Conservation (phyloP, 1,140 invertebrate species). For the Limonius californicus region DNA sequence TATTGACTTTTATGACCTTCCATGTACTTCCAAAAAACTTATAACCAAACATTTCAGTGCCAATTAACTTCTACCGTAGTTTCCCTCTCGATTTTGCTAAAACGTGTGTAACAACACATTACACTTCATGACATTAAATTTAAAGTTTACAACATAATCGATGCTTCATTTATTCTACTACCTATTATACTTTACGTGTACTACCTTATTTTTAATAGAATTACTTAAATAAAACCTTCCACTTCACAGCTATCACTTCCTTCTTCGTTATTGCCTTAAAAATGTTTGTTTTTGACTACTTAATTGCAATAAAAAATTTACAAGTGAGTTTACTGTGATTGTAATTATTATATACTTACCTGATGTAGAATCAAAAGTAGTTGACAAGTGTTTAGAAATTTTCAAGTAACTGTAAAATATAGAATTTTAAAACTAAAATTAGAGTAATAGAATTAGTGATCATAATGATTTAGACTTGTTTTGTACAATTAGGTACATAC, state of each 20-base stretch:
- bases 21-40: too few relatives aligned
- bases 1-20: too few relatives aligned
- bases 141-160: too few relatives aligned
- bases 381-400: background rate
- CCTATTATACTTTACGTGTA: too few relatives aligned
- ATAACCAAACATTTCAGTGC: too few relatives aligned
- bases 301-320: constrained; percentile 17
- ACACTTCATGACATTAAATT: too few relatives aligned
- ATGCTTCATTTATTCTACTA: too few relatives aligned
- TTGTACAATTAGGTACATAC: background rate
- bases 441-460: background rate
- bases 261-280: background rate
- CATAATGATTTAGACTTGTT: background rate
- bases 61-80: too few relatives aligned
- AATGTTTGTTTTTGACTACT: constrained; percentile 11
- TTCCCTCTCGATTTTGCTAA: too few relatives aligned
- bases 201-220: too few relatives aligned
- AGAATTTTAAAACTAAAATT: constrained; percentile 4
- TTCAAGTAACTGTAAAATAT: background rate
- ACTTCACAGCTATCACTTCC: constrained; percentile 29
- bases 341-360: background rate
- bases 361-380: background rate
- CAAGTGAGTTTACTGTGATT: constrained; percentile 37
- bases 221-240: constrained; percentile 9
- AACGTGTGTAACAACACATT: too few relatives aligned